Conservation (phyloP, 2,113 vertebrate genomes). For the Cyanoramphus novaezelandiae region DNA sequence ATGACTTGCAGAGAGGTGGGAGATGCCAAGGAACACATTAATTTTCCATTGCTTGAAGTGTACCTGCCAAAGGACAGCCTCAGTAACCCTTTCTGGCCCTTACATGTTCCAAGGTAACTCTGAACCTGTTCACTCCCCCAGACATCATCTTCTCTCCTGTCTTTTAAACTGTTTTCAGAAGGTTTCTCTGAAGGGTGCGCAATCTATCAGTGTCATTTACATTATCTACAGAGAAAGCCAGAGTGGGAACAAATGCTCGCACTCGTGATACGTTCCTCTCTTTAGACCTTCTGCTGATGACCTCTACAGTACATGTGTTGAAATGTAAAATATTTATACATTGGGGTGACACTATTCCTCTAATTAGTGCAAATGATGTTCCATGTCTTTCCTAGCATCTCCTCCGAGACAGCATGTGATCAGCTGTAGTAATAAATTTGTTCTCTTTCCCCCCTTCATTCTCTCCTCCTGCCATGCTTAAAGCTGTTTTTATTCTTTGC, state of each 20-base stretch:
- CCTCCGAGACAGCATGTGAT: constrained; percentile 9
- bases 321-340: constrained; percentile 50
- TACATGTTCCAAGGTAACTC: neutral
- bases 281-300: constrained; percentile 40
- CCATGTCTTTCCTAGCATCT: neutral
- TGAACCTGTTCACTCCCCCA: neutral
- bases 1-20: neutral
- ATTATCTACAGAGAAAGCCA: neutral
- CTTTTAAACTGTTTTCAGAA: neutral
- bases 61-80: neutral
- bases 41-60: neutral
- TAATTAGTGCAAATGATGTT: constrained; percentile 62
- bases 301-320: constrained; percentile 5
- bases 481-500: neutral
- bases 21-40: neutral
- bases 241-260: constrained; percentile 11
- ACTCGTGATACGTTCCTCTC: rapidly evolving
- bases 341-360: neutral
- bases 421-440: constrained; percentile 7
- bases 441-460: neutral
- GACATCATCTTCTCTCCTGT: neutral
- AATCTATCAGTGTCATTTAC: neutral
- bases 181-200: neutral
- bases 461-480: neutral
- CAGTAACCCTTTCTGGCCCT: neutral